Base-by-base conservation (phyloP, 1,140 invertebrate genomes). In the Lasaia peninsularis region DNA sequence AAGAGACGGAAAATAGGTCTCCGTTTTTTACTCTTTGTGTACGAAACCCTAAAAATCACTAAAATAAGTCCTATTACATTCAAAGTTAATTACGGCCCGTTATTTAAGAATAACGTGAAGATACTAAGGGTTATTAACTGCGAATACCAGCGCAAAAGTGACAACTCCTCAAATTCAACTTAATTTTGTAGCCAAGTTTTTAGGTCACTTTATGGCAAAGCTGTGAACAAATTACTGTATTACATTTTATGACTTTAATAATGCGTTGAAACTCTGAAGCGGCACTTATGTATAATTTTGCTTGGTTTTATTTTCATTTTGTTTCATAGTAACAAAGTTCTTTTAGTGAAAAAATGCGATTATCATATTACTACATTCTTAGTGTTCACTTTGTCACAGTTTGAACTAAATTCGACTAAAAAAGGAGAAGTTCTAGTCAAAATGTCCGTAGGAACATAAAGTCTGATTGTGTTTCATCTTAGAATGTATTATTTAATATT, bases 161-260 rank as follows among this genome's bases (percentile, higher is more conserved):
- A 74, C 73, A 77, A 69, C 69, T 77, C 73, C 70, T 76, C 67
- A 73, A 76, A 80, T 67, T 79, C 79, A 72, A 71, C 70, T 75
- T 77, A 75, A 80, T 77, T 77, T 74, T 61, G 59, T 59, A 67
- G 60, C 59, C 69, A 67, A 68, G 57, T 84, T 80, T 80, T 78
- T 80, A 75, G 71, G 68, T 77, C 75, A 68, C 67, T 67, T 71
- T 69, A 65, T 73, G 65, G 68, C 62, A 80, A 77, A 74, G 67
- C 67, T 74, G 67, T 71, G 69, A 69, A 80, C 77, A 84, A 84
- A 81, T 84, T 84, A 64, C 73, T 74, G 62, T 62, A 67, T 63
- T 71, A 74, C 74, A 71, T 69, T 75, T 84, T 81, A 80, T 81
- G 78, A 75, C 73, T 84, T 81, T 75, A 84, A 73, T 80, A 81